Base-by-base conservation (phyloP, 2,113 vertebrate genomes). In the Petaurus breviceps region DNA sequence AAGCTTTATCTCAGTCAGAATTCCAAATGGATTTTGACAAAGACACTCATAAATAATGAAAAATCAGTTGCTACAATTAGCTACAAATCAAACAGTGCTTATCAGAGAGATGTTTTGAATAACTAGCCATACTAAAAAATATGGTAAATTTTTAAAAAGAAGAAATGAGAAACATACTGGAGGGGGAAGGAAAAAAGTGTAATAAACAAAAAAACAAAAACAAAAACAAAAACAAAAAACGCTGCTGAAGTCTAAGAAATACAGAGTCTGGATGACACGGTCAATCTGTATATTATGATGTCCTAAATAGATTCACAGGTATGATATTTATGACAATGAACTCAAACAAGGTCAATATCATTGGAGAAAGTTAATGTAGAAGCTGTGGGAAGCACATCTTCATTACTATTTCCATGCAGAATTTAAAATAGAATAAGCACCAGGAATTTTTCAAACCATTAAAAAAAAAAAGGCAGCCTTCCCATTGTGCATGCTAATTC, bases 41-140 rank as follows among this genome's bases (percentile, higher is more conserved):
- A 89, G 94, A 98, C 95, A 98, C 96, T 93, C 96, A 98, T 97
- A 98, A 98, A 98, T 98, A 98, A 98, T 97, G 97, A 98, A 98
- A 43, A 98, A 98, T 96, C 94, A 91, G 94, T 97, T 97, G 96
- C 95, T 98, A 96, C 97, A 96, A 98, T 98, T 98, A 99, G 98
- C 95, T 96, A 96, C 95, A 98, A 98, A 98, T 98, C 97, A 98
- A 98, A 98, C 89, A 95, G 57, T 94, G 95, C 95, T 98, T 98
- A 98, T 98, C 97, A 98, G 46, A 90, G 94, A 97, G 91, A 94
- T 94, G 16, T 84, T 84, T n/a, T 94, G 92, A 98, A 94, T 96
- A 97, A 93, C 93, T 51, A 96, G 94, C 92, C 94, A 90, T 97
- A 97, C 0, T 12, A 97, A 98, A 28, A 97, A 52, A 97, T 16